These are phyloP conservation scores for Noturus placidus DNA, from an alignment of 2,113 vertebrate genomes.

Conservation along the genomic window DNA sequence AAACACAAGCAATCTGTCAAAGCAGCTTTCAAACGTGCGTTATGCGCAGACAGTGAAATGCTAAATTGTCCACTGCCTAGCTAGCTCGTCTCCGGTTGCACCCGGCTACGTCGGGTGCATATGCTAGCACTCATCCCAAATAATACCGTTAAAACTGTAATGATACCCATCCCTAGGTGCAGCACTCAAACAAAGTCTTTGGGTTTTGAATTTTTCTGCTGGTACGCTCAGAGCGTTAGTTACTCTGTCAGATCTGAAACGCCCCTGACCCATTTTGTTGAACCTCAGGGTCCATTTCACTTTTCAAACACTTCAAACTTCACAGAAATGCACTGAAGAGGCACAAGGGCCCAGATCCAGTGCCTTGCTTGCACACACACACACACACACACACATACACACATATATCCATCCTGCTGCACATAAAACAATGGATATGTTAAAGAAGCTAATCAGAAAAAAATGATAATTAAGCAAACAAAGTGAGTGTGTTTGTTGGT, in stretches of 20 bases:
- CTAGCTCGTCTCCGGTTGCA: too few species aligned
- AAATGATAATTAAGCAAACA: not conserved
- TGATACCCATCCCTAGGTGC: not conserved
- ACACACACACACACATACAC: not conserved
- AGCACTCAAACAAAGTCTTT: not conserved
- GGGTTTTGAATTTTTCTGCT: not conserved
- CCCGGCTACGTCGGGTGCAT: too few species aligned
- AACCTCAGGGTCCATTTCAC: not conserved
- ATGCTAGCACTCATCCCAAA: too few species aligned
- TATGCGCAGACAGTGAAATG: too few species aligned
- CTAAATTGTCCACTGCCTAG: too few species aligned
- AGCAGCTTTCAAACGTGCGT: too few species aligned
- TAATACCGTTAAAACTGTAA: too few species aligned
- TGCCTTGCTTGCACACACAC: too few species aligned
- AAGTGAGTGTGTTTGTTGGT: too few species aligned
- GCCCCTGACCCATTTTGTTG: not conserved
- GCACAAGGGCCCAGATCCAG: not conserved
- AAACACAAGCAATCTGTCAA: too few species aligned
- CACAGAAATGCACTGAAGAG: not conserved
- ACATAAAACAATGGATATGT: not conserved
- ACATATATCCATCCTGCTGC: not conserved
- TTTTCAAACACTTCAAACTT: not conserved
- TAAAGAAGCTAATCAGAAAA: not conserved
- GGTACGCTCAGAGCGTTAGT: not conserved
- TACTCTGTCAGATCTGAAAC: slow-evolving; percentile 1